Evolutionary conservation across 2,113 vertebrate genomes (phyloP).

Genomic region (Australoheros scitulus): DNA sequence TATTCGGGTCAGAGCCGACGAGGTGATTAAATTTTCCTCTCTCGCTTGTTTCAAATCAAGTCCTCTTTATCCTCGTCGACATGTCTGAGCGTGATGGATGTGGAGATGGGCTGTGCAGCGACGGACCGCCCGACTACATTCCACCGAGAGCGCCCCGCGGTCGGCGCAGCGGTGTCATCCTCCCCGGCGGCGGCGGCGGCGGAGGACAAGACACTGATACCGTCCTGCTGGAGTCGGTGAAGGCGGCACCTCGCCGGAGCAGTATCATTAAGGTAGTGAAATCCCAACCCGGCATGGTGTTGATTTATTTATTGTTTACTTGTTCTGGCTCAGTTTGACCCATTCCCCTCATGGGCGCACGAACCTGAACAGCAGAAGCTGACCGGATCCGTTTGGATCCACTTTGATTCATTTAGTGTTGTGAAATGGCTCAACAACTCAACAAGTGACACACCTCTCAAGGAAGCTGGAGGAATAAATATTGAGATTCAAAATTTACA

Average conservation of each 20-base stretch:
- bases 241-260: slow-evolving; percentile 89
- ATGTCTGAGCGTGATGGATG: slow-evolving; percentile 82
- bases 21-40: slow-evolving; percentile 23
- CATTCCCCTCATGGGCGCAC: background rate
- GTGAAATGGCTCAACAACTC: background rate
- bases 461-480: background rate
- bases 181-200: slow-evolving; percentile 65
- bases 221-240: slow-evolving; percentile 85
- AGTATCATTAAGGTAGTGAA: slow-evolving; percentile 94
- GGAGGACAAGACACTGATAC: slow-evolving; percentile 76
- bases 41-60: slow-evolving; percentile 3
- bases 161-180: slow-evolving; percentile 85
- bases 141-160: slow-evolving; percentile 70
- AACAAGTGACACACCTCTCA: slow-evolving; percentile 8
- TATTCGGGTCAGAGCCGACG: slow-evolving; percentile 33
- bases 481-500: background rate
- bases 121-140: slow-evolving; percentile 72
- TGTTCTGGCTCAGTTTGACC: background rate
- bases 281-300: background rate
- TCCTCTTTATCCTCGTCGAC: slow-evolving; percentile 12
- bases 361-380: background rate
- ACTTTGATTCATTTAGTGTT: background rate
- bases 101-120: slow-evolving; percentile 76
- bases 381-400: background rate
- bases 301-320: background rate